Conservation (phyloP, 2,113 vertebrate species). For the Kryptolebias marmoratus region DNA sequence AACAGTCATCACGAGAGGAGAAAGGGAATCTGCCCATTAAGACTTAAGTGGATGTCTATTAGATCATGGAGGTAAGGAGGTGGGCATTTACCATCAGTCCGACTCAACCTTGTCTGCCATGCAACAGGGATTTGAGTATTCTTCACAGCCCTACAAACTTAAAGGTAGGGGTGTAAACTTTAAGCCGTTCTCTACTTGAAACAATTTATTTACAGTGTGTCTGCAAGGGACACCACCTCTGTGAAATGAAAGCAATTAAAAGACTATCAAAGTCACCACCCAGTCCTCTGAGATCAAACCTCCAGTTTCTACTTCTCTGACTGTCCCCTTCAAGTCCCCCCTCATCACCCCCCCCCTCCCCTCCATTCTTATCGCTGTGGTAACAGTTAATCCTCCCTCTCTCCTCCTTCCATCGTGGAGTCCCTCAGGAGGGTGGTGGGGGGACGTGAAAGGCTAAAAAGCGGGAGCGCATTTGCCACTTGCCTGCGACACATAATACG, state of each 20-base stretch:
- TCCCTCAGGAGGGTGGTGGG: conserved; percentile 70
- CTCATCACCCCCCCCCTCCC: conserved; percentile 73
- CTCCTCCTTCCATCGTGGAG: conserved; percentile 65
- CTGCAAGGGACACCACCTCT: conserved; percentile 49
- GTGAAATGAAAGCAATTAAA: conserved; percentile 67
- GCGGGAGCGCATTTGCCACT: conserved; percentile 95
- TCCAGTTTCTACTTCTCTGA: conserved; percentile 48
- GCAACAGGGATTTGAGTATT: conserved; percentile 19
- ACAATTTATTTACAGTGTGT: conserved; percentile 18
- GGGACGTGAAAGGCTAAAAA: conserved; percentile 87
- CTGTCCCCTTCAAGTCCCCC: conserved; percentile 46
- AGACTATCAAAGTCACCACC: conserved; percentile 76
- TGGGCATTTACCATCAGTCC: conserved; percentile 79
- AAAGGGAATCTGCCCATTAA: conserved; percentile 81
- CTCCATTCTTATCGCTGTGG: conserved; percentile 88
- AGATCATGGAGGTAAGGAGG: conserved; percentile 81
- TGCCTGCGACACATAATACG: conserved; percentile 98
- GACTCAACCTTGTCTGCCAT: conserved; percentile 57
- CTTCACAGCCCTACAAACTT: not conserved
- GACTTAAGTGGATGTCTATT: conserved; percentile 81
- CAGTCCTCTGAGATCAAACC: conserved; percentile 76
- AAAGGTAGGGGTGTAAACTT: conserved; percentile 13
- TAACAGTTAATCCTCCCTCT: conserved; percentile 88
- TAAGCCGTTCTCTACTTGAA: conserved; percentile 10
- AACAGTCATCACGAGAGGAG: conserved; percentile 74